These are phyloP conservation scores for Ceratotherium simum DNA, from an alignment of 2,113 vertebrate species.

Conservation along the genomic window DNA sequence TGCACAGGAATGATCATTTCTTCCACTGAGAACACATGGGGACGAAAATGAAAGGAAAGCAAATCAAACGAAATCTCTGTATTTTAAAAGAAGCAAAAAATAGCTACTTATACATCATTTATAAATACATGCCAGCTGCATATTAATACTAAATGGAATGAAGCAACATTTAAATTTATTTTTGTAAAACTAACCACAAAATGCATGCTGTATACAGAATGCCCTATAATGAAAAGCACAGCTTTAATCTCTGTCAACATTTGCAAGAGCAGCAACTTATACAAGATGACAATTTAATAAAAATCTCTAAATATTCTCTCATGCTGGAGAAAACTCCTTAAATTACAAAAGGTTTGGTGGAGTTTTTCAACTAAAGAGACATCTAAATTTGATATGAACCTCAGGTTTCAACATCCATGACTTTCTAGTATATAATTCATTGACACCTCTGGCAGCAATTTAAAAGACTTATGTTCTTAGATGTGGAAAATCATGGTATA, in stretches of 20 bases:
- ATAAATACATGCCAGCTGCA: conserved; percentile 70
- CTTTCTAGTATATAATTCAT: not conserved
- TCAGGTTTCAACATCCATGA: not conserved
- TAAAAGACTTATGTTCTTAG: conserved; percentile 5
- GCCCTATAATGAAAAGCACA: conserved; percentile 43
- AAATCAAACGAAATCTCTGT: conserved; percentile 53
- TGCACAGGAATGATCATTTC: conserved; percentile 14
- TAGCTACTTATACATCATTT: conserved; percentile 70
- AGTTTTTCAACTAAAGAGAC: conserved; percentile 47
- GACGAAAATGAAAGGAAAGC: conserved; percentile 54
- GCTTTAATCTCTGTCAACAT: conserved; percentile 67
- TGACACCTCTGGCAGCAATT: conserved; percentile 7
- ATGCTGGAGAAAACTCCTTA: not conserved
- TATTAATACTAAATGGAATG: conserved; percentile 61
- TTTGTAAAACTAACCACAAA: conserved; percentile 69
- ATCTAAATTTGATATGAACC: conserved; percentile 29
- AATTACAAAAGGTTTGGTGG: not conserved
- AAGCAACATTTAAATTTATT: conserved; percentile 73
- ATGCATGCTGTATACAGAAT: conserved; percentile 40
- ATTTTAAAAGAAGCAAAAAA: conserved; percentile 66
- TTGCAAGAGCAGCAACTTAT: conserved; percentile 52
- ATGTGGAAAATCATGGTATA: not conserved
- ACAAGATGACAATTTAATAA: conserved; percentile 64
- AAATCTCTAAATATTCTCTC: conserved; percentile 40
- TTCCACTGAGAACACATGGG: not conserved